Evolutionary conservation across 2,797 vertebrate species (phyloP), one percentile per base, ranked within the genome.

Genomic region (Micromesistius poutassou): DNA sequence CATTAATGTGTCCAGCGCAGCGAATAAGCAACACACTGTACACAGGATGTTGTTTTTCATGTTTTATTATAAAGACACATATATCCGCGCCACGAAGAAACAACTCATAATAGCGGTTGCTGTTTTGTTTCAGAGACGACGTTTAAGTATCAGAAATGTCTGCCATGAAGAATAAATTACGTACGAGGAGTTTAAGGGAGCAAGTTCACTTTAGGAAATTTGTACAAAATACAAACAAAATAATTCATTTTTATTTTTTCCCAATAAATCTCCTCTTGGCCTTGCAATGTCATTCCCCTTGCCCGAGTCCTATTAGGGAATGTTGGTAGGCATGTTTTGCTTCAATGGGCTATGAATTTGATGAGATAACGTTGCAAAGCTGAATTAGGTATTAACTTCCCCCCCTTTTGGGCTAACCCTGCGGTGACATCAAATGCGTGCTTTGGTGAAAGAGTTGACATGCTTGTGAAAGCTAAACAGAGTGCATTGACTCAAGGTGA

Each of bases 401-500:
- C 85, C 86, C 89, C 89, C 84, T 91, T 89, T 86, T 84, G 82
- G 83, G 87, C 89, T 89, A 91, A 91, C 90, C 82, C 87, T 85
- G 84, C 85, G 80, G 89, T 81, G 31, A 90, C 87, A 93, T 93
- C 92, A 93, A 91, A 89, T 89, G 88, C 81, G 79, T 88, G 84
- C 89, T 86, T 88, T 87, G 84, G 79, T 81, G 78, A 79, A 84
- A 82, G 83, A 90, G 90, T 92, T 93, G 86, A 91, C 91, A 91
- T 93, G 91, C 89, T 88, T 92, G 88, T 82, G 88, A 90, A 92
- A 89, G 82, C 87, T 89, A 89, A 92, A 90, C 83, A 91, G 82
- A 84, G 86, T 81, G 86, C 88, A 88, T 94, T 94, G 93, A 93
- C 92, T 92, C 36, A 93, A 93, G 93, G 93, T 87, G 93, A 88